phyloP scores from a whole-genome alignment of 2,797 vertebrate genomes.

The Ptychadena robeensis region DNA sequence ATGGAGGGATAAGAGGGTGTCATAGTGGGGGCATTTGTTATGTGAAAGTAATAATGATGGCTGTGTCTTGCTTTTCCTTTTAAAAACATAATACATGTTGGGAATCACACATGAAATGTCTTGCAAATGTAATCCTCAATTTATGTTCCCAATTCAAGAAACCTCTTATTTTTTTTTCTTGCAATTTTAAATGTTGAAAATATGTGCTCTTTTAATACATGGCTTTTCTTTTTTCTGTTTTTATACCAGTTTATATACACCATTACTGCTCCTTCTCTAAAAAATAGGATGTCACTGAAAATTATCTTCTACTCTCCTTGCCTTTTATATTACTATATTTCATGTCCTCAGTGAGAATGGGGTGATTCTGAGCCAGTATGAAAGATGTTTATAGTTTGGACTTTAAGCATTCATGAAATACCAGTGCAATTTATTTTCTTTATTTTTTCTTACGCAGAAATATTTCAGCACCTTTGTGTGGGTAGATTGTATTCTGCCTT shows the following conservation, averaged over 20 bases:
- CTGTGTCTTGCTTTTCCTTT: too few relatives aligned
- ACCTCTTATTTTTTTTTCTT: constrained; percentile 1
- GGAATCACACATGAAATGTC: too few relatives aligned
- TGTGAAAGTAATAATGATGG: too few relatives aligned
- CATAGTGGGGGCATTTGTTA: too few relatives aligned
- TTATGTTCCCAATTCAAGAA: not conserved
- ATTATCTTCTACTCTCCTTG: constrained; percentile 70
- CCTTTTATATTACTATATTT: constrained; percentile 48
- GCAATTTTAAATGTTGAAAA: constrained; percentile 8
- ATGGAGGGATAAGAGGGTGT: too few relatives aligned
- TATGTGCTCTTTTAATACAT: constrained; percentile 5
- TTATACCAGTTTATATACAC: constrained; percentile 19
- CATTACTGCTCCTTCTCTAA: constrained; percentile 29
- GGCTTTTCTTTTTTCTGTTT: constrained; percentile 13
- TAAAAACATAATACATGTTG: too few relatives aligned
- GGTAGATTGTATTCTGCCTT: constrained; percentile 65
- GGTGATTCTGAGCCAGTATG: constrained; percentile 28
- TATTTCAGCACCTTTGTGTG: constrained; percentile 65
- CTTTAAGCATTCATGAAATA: constrained; percentile 35
- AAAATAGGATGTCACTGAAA: constrained; percentile 58
- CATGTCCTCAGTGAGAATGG: constrained; percentile 4
- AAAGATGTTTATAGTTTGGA: constrained; percentile 31
- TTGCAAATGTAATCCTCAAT: not conserved
- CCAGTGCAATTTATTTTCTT: constrained; percentile 35
- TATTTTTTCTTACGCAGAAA: constrained; percentile 43